A percentile compares a stretch with the other conserved stretches of the same genome.
These are phyloP conservation scores for Torymus auratus DNA, from an alignment of 2,888 invertebrate genomes.

Conservation along the genomic window DNA sequence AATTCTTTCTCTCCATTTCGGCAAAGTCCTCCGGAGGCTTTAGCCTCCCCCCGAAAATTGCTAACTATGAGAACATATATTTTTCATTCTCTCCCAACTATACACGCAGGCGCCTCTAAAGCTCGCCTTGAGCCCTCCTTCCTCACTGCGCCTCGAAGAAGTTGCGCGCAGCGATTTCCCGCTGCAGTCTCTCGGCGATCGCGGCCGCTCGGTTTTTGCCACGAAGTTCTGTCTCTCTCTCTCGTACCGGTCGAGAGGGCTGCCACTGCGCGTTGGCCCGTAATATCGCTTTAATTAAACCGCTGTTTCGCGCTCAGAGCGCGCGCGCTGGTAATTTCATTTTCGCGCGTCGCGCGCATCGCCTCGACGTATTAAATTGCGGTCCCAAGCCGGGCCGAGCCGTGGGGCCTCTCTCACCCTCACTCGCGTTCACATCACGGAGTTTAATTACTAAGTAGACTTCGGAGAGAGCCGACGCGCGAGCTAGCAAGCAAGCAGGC, in stretches of 20 bases:
- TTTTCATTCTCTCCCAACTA: too few relatives aligned
- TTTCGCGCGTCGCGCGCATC: conserved; percentile 12
- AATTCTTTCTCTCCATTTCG: conserved; percentile 2
- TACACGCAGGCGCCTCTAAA: too few relatives aligned
- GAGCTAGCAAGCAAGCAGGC: too few relatives aligned
- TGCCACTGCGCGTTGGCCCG: conserved; percentile 7
- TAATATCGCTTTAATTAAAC: conserved; percentile 63
- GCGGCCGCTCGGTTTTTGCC: too few relatives aligned
- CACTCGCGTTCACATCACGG: neutral
- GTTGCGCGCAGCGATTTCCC: too few relatives aligned
- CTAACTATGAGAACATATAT: neutral
- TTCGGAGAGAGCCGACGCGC: neutral
- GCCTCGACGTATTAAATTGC: conserved; percentile 32
- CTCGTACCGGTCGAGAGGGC: too few relatives aligned
- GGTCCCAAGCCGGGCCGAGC: conserved; percentile 6
- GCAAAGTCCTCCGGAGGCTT: too few relatives aligned
- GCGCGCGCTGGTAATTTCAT: conserved; percentile 24
- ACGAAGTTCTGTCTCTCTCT: too few relatives aligned
- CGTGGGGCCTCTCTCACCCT: neutral
- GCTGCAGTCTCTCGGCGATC: too few relatives aligned
- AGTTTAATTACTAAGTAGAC: conserved; percentile 38
- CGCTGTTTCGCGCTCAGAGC: conserved; percentile 49
- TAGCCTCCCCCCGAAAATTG: neutral
- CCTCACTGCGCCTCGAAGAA: too few relatives aligned
- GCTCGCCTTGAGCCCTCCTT: too few relatives aligned